These are phyloP conservation scores for Scaeva pyrastri DNA, from an alignment of 2,888 invertebrate genomes.

Conservation along the genomic window DNA sequence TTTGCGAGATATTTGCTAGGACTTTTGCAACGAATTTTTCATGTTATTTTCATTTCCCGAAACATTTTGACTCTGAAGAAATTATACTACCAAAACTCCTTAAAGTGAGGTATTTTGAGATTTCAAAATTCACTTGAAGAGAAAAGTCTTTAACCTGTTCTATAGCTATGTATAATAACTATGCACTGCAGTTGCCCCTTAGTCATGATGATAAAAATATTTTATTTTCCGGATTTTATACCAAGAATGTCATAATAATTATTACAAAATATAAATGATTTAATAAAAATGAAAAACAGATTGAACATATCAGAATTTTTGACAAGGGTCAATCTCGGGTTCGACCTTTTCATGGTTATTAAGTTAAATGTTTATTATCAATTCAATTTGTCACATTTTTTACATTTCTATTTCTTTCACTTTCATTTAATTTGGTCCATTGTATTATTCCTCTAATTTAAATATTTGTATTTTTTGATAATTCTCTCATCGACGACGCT, in stretches of 20 bases:
- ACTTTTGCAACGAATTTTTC: too few species aligned
- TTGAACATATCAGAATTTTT: neutral
- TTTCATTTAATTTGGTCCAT: neutral
- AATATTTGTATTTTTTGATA: neutral
- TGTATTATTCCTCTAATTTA: neutral
- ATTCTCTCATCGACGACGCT: neutral
- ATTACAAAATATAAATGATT: neutral
- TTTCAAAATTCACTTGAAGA: too few species aligned
- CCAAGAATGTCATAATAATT: neutral
- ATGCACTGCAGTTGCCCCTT: too few species aligned
- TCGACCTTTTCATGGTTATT: neutral
- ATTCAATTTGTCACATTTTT: neutral
- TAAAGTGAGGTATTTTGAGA: too few species aligned
- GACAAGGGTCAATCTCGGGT: slow-evolving; percentile 4
- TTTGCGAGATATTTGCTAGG: too few species aligned
- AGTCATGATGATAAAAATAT: neutral
- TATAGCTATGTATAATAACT: too few species aligned
- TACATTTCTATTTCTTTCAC: neutral
- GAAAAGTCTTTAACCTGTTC: too few species aligned
- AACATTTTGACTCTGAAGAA: too few species aligned
- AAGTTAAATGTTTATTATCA: neutral
- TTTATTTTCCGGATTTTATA: neutral
- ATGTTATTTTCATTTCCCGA: too few species aligned
- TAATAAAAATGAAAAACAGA: neutral
- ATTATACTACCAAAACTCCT: too few species aligned